Evolutionary conservation across 2,888 invertebrate genomes (phyloP).

Genomic region (Nomada fucata): DNA sequence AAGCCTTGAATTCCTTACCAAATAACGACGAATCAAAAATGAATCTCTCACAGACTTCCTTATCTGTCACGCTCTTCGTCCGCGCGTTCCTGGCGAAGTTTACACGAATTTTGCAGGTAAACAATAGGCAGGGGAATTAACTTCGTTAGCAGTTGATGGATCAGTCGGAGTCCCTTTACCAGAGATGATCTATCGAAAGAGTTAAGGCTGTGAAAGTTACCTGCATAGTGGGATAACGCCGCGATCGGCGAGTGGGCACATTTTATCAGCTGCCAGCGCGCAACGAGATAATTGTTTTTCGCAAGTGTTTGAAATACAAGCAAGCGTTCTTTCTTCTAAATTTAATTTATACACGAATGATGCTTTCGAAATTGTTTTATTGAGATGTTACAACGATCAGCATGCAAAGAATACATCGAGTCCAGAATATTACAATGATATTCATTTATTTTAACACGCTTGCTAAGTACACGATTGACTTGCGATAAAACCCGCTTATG

Average conservation of each 20-base stretch:
- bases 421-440: conserved; percentile 60
- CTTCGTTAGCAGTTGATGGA: conserved; percentile 7
- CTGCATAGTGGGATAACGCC: neutral
- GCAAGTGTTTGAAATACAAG: too few species aligned
- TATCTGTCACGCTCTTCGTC: neutral
- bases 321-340: neutral
- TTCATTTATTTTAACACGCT: conserved; percentile 45
- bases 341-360: neutral
- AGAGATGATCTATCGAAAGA: neutral
- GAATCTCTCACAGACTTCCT: neutral
- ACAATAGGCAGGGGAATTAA: neutral
- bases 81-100: neutral
- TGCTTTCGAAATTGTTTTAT: conserved; percentile 66
- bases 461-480: conserved; percentile 39
- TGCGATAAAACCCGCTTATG: conserved; percentile 17
- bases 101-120: neutral
- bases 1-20: neutral
- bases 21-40: neutral
- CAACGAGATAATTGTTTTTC: neutral
- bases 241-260: conserved; percentile 9
- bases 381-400: conserved; percentile 80
- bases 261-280: conserved; percentile 1
- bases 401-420: conserved; percentile 80
- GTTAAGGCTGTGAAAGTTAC: conserved; percentile 6
- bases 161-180: neutral